Conservation (phyloP, 2,113 vertebrate genomes). For the Edolisoma coerulescens region DNA sequence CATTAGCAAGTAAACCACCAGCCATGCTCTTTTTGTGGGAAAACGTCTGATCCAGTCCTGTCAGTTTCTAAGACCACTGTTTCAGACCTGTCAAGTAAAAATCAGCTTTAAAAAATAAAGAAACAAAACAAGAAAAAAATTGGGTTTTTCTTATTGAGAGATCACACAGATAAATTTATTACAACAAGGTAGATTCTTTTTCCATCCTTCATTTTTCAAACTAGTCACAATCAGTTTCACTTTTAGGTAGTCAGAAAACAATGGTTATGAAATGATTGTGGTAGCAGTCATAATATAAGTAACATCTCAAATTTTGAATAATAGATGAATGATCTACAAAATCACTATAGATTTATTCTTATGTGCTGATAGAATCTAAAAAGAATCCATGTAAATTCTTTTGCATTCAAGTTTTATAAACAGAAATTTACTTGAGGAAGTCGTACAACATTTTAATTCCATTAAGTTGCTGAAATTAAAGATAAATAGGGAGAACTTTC, state of each 20-base stretch:
- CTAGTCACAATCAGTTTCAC: neutral
- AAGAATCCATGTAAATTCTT: neutral
- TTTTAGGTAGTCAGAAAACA: neutral
- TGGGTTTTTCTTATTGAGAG: neutral
- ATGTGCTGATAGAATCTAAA: neutral
- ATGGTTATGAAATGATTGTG: neutral
- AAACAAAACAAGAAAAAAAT: neutral
- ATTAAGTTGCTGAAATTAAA: neutral
- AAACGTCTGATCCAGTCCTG: neutral
- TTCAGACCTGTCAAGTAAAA: neutral
- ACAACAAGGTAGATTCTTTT: neutral
- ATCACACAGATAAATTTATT: neutral
- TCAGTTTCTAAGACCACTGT: neutral
- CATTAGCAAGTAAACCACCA: neutral
- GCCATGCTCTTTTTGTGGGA: neutral
- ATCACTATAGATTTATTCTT: neutral
- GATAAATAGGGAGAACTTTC: neutral
- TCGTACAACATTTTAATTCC: neutral
- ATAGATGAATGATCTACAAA: neutral
- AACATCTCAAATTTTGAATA: conserved; percentile 11
- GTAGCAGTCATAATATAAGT: neutral
- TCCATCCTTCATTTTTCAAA: neutral
- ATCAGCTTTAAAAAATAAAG: neutral
- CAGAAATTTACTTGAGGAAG: neutral
- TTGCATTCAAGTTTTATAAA: neutral